These are phyloP conservation scores for Pithys albifrons DNA, from an alignment of 2,113 vertebrate species.

Conservation along the genomic window DNA sequence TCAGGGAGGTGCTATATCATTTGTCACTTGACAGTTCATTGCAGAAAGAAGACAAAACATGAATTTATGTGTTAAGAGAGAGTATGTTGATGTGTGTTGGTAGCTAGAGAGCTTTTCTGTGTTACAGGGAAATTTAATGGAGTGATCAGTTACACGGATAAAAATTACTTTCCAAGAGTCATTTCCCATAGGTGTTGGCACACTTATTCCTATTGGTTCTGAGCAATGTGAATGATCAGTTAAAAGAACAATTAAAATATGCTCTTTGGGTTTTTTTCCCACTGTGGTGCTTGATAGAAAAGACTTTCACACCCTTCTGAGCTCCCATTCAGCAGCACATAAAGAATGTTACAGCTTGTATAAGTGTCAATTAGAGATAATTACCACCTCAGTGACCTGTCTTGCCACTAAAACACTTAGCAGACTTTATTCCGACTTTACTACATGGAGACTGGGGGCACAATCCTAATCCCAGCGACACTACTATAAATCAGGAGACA, in stretches of 20 bases:
- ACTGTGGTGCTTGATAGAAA: not conserved
- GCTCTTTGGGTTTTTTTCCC: not conserved
- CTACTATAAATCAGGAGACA: not conserved
- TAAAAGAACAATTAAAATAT: slow-evolving; percentile 33
- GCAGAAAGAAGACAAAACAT: not conserved
- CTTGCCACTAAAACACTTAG: slow-evolving; percentile 38
- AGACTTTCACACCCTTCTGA: not conserved
- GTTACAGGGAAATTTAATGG: not conserved
- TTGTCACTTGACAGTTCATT: not conserved
- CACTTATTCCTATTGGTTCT: not conserved
- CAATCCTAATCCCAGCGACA: not conserved
- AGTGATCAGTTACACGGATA: not conserved
- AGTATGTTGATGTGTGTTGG: not conserved
- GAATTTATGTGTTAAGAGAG: not conserved
- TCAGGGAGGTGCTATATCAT: not conserved
- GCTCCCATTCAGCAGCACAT: slow-evolving; percentile 3
- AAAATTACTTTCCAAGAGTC: not conserved
- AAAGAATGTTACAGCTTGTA: slow-evolving; percentile 29
- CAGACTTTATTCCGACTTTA: slow-evolving; percentile 33
- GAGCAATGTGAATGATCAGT: not conserved
- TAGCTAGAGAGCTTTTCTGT: not conserved
- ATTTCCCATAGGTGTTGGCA: not conserved
- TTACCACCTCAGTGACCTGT: slow-evolving; percentile 39
- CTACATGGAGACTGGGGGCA: not conserved
- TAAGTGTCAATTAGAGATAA: slow-evolving; percentile 54